A percentile compares a stretch with the other conserved stretches of the same genome.
Conservation (phyloP, 2,888 invertebrate genomes). For the Pogonocherus hispidulus region DNA sequence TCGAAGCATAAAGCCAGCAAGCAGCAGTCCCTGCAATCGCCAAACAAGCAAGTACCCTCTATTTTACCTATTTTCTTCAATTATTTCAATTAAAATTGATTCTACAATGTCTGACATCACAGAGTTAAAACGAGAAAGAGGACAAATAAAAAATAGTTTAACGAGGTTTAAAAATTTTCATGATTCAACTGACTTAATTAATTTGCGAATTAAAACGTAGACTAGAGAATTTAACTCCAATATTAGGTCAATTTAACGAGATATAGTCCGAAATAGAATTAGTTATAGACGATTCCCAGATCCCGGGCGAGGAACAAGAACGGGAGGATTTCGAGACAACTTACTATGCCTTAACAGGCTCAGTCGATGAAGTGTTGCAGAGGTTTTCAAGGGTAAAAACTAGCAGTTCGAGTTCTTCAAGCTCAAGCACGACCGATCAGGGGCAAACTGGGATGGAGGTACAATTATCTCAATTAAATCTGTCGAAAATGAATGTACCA, state of each 20-base stretch:
- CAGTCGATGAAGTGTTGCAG: background rate
- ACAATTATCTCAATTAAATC: background rate
- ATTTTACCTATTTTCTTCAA: no score
- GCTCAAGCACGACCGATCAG: background rate
- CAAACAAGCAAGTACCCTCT: no score
- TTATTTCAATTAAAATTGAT: background rate
- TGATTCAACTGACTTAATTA: background rate
- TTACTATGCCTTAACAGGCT: background rate
- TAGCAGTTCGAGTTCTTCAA: background rate
- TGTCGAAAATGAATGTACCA: background rate
- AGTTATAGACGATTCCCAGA: background rate
- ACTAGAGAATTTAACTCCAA: background rate
- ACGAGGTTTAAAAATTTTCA: background rate
- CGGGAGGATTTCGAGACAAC: background rate
- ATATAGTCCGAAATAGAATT: background rate
- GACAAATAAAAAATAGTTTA: background rate
- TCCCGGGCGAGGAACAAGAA: background rate
- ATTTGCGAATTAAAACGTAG: background rate
- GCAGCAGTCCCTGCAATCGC: no score
- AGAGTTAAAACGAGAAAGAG: background rate
- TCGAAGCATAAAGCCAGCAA: no score
- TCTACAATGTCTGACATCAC: background rate
- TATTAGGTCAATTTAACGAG: background rate
- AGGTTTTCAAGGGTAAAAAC: background rate
- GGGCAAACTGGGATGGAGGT: background rate